Conservation (phyloP, 2,113 vertebrate species). For the Micronycteris hirsuta region DNA sequence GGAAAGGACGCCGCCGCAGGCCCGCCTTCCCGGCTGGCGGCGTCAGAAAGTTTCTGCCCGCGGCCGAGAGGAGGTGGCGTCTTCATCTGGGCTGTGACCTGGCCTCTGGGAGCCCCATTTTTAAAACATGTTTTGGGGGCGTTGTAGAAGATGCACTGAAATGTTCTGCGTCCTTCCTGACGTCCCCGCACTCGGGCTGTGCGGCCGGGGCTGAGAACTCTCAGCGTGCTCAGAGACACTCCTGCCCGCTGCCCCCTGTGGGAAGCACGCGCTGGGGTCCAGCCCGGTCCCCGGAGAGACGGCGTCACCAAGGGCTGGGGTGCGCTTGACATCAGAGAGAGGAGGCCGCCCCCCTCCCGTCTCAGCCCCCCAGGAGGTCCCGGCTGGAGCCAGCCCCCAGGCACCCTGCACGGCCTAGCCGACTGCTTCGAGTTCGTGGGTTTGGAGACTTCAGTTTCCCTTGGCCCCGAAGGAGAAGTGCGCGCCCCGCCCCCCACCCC, state of each 20-base stretch:
- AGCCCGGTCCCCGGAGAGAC: accelerated
- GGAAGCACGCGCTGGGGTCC: background rate
- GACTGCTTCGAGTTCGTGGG: accelerated
- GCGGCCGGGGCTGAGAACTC: accelerated
- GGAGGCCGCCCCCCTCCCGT: background rate
- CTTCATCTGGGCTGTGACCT: too few species aligned
- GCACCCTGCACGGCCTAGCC: accelerated
- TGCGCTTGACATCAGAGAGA: background rate
- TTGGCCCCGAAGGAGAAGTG: background rate
- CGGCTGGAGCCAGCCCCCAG: accelerated
- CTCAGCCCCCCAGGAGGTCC: accelerated
- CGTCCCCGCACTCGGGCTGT: accelerated
- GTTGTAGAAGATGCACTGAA: accelerated
- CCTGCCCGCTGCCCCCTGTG: accelerated
- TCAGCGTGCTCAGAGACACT: accelerated
- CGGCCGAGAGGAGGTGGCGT: accelerated
- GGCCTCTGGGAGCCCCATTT: accelerated
- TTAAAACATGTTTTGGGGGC: accelerated
- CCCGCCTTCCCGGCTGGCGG: accelerated
- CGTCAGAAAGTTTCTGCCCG: background rate
- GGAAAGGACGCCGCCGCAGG: background rate
- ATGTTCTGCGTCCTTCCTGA: accelerated
- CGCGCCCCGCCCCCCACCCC: accelerated
- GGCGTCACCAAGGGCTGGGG: accelerated
- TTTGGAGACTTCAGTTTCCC: accelerated